Conservation (phyloP, 2,113 vertebrate species). For the Sardina pilchardus region DNA sequence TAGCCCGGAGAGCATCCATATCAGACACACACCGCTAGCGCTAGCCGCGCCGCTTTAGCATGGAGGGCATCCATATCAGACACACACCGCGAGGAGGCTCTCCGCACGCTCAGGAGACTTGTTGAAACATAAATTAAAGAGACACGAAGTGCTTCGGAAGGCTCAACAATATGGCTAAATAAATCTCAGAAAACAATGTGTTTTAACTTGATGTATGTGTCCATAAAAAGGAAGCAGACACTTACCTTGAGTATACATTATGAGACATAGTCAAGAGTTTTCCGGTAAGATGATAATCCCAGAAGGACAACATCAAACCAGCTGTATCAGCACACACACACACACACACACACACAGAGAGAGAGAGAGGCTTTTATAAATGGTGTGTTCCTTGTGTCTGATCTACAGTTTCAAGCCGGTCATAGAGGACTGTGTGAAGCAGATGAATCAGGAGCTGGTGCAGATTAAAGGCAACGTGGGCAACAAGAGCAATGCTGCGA, state of each 20-base stretch:
- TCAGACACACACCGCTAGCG: no score
- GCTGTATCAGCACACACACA: background rate
- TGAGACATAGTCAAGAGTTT: background rate
- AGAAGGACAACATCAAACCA: background rate
- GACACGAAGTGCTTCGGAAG: background rate
- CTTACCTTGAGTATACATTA: background rate
- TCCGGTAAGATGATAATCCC: background rate
- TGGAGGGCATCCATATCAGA: background rate
- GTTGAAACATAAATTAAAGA: background rate
- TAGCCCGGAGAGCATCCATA: background rate
- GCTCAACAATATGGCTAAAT: background rate
- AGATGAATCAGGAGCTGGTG: constrained; percentile 90
- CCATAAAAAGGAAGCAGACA: background rate
- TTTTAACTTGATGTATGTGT: background rate
- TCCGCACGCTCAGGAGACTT: background rate
- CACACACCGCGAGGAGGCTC: no score
- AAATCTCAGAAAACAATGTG: background rate
- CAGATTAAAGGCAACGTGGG: constrained; percentile 82
- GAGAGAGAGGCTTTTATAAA: background rate
- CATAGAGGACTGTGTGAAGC: constrained; percentile 91
- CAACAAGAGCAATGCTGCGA: constrained; percentile 84
- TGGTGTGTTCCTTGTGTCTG: background rate
- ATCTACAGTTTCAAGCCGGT: constrained; percentile 83
- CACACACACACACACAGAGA: background rate
- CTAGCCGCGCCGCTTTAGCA: background rate